Conservation (phyloP, 2,113 vertebrate genomes). For the Eidolon helvum region DNA sequence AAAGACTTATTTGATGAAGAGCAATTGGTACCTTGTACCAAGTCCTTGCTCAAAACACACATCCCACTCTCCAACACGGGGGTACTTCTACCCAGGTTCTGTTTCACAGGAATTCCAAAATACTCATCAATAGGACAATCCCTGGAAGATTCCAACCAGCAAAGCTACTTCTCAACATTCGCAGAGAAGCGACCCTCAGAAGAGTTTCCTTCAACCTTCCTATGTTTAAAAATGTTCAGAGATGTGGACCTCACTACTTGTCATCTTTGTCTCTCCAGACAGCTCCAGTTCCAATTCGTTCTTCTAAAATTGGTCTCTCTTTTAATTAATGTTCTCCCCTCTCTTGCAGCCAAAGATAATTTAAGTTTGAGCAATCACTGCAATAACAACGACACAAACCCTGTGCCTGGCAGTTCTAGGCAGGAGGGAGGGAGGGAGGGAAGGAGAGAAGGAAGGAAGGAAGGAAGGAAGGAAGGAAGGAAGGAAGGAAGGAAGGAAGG, state of each 20-base stretch:
- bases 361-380: background rate
- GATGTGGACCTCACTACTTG: background rate
- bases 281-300: background rate
- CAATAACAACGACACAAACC: background rate
- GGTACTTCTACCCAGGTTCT: background rate
- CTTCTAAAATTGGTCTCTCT: background rate
- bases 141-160: background rate
- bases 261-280: background rate
- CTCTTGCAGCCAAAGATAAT: background rate
- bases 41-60: background rate
- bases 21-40: background rate
- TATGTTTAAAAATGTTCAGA: background rate
- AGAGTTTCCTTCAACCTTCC: background rate
- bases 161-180: background rate
- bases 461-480: too few relatives aligned
- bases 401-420: background rate
- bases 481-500: too few relatives aligned
- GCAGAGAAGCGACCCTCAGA: background rate
- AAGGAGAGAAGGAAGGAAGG: background rate
- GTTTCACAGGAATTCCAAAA: background rate
- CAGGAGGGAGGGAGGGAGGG: background rate
- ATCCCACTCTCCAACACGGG: background rate
- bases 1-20: slow-evolving; percentile 22
- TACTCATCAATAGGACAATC: background rate
- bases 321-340: background rate